A percentile compares a stretch with the other conserved stretches of the same genome.
Evolutionary conservation across 2,113 vertebrate species (phyloP).

Genomic region (Strix aluco): DNA sequence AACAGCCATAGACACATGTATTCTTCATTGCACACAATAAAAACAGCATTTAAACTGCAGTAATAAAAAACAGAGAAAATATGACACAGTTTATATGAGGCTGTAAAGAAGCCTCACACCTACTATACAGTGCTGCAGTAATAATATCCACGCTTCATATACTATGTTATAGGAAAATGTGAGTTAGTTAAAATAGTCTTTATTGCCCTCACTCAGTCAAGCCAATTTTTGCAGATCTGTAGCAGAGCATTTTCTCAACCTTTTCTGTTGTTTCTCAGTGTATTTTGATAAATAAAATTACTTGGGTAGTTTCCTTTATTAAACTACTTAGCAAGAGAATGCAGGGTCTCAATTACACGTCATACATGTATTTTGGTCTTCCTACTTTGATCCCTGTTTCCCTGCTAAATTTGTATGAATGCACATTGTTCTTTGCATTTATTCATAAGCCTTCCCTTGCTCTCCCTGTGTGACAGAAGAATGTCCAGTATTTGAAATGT

Average conservation of each 20-base stretch:
- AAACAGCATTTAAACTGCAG: slow-evolving; percentile 37
- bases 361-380: not conserved
- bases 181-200: slow-evolving; percentile 49
- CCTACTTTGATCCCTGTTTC: not conserved
- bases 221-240: not conserved
- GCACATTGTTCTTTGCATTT: not conserved
- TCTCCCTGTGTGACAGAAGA: not conserved
- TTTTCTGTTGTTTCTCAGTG: not conserved
- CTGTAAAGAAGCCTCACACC: slow-evolving; percentile 52
- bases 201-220: not conserved
- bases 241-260: not conserved
- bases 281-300: not conserved
- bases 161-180: slow-evolving; percentile 32
- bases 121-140: slow-evolving; percentile 10
- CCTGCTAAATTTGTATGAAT: not conserved
- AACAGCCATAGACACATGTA: slow-evolving; percentile 15
- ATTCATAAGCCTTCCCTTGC: not conserved
- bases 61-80: slow-evolving; percentile 42
- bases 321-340: not conserved
- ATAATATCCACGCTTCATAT: slow-evolving; percentile 33
- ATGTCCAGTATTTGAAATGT: not conserved
- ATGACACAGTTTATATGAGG: slow-evolving; percentile 43
- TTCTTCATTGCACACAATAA: slow-evolving; percentile 28
- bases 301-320: not conserved
- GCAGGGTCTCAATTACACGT: not conserved